These are phyloP conservation scores for Mormyrops attenuatus DNA, from an alignment of 2,797 vertebrate species.

Conservation along the genomic window DNA sequence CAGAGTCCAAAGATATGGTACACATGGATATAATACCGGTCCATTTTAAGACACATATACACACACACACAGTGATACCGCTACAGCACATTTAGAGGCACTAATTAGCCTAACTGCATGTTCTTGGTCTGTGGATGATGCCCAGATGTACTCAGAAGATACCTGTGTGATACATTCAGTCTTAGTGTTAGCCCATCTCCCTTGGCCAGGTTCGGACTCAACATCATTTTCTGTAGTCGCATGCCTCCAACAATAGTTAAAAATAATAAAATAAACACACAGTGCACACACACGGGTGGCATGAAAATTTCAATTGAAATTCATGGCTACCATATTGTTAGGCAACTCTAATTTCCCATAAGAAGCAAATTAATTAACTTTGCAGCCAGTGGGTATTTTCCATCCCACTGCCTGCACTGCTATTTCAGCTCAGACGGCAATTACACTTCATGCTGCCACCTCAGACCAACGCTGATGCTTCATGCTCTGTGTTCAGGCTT, in stretches of 20 bases:
- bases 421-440: constrained; percentile 18
- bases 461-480: not conserved
- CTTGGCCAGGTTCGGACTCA: not conserved
- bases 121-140: not conserved
- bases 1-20: not conserved
- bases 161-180: not conserved
- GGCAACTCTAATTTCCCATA: constrained; percentile 22
- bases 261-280: not conserved
- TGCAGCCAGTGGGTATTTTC: constrained; percentile 25
- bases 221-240: not conserved
- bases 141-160: not conserved
- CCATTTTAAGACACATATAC: not conserved
- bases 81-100: not conserved
- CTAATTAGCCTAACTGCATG: not conserved
- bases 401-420: constrained; percentile 14
- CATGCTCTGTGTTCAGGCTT: constrained; percentile 7
- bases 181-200: not conserved
- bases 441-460: not conserved
- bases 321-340: constrained; percentile 14
- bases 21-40: not conserved
- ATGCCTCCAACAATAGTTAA: not conserved
- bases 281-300: not conserved
- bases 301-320: constrained; percentile 7
- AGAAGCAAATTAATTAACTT: constrained; percentile 31
- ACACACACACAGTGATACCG: not conserved